Evolutionary conservation across 2,888 invertebrate genomes (phyloP), one percentile per base, ranked within the genome.

Genomic region (Tanytarsus gracilentus): DNA sequence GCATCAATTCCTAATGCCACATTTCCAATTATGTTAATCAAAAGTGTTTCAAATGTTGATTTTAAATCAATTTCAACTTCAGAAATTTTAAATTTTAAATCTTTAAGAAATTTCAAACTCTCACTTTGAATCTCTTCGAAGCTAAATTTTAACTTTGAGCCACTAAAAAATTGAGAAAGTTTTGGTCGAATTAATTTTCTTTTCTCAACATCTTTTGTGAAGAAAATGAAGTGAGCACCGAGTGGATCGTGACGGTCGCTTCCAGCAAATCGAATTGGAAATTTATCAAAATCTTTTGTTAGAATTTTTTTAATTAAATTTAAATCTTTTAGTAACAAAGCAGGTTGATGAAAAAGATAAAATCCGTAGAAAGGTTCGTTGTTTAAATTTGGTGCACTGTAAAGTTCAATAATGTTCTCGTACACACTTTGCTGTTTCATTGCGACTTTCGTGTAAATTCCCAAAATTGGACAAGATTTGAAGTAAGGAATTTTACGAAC

Each of bases 1-100:
- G 72, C 76, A 55, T 71, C 68, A 0, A 78, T 67, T 0, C 78
- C 78, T 44, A 70, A 78, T 1, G 77, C 78, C 1, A 75, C 75
- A 0, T 73, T 73, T 4, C 72, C 74, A 61, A 78, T 76, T 2
- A 78, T 69, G 63, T 78, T 78, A 3, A 70, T 71, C 0, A 69
- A 68, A 36, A 67, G 69, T 50, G 65, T 69, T 0, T 68, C 69
- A 18, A 33, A 25, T 64, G 65, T 3, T 69, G 56, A 9, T 71
- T 69, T 27, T 14, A 30, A 11, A 7, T 51, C 51, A 18, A 51
- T 14, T 29, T 51, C 51, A 51, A 51, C 51, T 27, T 30, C 16
- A 4, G 18, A 29, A 9, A 30, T 21, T 7, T 23, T 50, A 3
- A 9, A 11, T 16, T 30, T 18, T 16, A 16, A 6, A 18, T 29